These are phyloP conservation scores for Hylyphantes graminicola DNA, from an alignment of 1,140 invertebrate genomes.

Conservation along the genomic window DNA sequence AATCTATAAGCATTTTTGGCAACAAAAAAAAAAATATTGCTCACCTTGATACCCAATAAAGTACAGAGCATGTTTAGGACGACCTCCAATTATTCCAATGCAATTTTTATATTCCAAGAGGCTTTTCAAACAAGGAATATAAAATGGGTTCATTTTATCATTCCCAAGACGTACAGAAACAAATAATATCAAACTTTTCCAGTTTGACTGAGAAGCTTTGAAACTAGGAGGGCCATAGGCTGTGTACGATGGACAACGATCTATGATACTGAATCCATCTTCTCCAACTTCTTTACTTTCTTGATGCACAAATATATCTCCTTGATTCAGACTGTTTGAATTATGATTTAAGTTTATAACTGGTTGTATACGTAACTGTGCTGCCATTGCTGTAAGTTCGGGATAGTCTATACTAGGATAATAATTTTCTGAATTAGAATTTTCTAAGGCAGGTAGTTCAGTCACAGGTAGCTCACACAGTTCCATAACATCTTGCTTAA, in stretches of 20 bases:
- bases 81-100: slow-evolving; percentile 90
- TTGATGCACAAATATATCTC: background rate
- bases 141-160: slow-evolving; percentile 85
- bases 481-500: slow-evolving; percentile 69
- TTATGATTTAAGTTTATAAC: background rate
- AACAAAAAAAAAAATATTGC: background rate
- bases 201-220: slow-evolving; percentile 67
- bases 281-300: background rate
- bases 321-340: background rate
- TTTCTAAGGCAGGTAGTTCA: background rate
- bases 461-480: slow-evolving; percentile 63
- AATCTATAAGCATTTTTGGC: too few species aligned
- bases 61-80: slow-evolving; percentile 90
- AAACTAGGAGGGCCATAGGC: slow-evolving; percentile 46
- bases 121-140: slow-evolving; percentile 81
- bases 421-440: background rate
- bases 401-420: background rate
- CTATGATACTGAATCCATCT: background rate
- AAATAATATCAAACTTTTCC: slow-evolving; percentile 84
- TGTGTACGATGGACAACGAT: slow-evolving; percentile 43
- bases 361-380: background rate
- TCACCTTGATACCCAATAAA: slow-evolving; percentile 88
- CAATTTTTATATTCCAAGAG: slow-evolving; percentile 83
- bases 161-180: slow-evolving; percentile 87
- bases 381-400: background rate